These are phyloP conservation scores for Nymphalis io DNA, from an alignment of 1,140 invertebrate species.

Conservation along the genomic window DNA sequence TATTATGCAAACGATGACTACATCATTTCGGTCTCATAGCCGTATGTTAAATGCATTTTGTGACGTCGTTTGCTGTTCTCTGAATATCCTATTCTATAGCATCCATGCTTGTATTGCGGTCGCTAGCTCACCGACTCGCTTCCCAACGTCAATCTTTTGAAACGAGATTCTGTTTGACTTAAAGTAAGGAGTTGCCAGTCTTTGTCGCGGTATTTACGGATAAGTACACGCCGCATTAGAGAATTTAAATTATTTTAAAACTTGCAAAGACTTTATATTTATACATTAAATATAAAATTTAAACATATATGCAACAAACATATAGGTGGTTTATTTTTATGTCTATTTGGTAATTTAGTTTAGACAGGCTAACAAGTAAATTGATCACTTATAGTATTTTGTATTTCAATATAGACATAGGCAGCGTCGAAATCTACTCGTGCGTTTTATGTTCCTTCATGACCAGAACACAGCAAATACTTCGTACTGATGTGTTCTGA, in stretches of 20 bases:
- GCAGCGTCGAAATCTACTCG: too few relatives aligned
- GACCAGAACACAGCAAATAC: too few relatives aligned
- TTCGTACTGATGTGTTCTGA: too few relatives aligned
- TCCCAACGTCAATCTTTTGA: conserved; percentile 40
- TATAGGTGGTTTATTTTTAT: too few relatives aligned
- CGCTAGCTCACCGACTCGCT: conserved; percentile 23
- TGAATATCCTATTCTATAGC: conserved; percentile 15
- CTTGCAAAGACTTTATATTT: too few relatives aligned
- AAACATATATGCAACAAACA: too few relatives aligned
- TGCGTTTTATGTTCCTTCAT: too few relatives aligned
- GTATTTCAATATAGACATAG: too few relatives aligned
- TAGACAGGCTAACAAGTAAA: too few relatives aligned
- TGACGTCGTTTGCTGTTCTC: conserved; percentile 12
- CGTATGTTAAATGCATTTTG: conserved; percentile 24
- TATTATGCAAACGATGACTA: conserved; percentile 12
- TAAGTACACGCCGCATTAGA: neutral
- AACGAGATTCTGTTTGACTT: conserved; percentile 36
- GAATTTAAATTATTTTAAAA: neutral
- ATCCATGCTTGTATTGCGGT: conserved; percentile 11
- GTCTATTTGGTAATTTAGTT: too few relatives aligned
- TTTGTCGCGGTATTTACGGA: neutral
- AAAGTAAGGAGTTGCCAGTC: conserved; percentile 14
- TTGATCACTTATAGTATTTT: too few relatives aligned
- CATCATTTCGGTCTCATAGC: conserved; percentile 11
- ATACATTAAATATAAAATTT: too few relatives aligned